Conservation (phyloP, 2,113 vertebrate species). For the Rattus rattus region DNA sequence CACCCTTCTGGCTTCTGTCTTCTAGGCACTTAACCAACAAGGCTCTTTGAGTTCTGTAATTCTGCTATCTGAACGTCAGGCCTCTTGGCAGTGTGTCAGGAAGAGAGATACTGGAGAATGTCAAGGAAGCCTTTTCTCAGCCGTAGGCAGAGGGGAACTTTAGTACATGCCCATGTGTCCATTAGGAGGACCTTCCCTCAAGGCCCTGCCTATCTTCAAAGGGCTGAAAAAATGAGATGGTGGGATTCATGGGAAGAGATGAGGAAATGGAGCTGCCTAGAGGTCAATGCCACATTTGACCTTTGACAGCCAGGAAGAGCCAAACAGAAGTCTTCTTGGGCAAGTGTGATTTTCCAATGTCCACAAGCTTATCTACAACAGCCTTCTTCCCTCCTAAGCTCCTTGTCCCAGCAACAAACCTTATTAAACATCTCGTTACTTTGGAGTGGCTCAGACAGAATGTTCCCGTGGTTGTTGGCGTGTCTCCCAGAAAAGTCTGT, state of each 20-base stretch:
- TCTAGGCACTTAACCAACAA: not conserved
- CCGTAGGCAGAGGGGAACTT: not conserved
- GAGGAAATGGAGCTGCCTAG: conserved; percentile 12
- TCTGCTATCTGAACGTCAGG: not conserved
- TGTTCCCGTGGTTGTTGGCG: conserved; percentile 55
- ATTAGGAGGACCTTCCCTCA: not conserved
- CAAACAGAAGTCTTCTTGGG: not conserved
- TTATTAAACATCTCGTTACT: conserved; percentile 47
- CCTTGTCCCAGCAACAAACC: conserved; percentile 22
- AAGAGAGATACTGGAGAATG: not conserved
- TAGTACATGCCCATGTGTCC: not conserved
- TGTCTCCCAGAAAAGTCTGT: conserved; percentile 62
- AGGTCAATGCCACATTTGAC: not conserved
- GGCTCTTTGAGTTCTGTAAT: not conserved
- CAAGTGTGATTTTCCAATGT: not conserved
- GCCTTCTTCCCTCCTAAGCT: not conserved
- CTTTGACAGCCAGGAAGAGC: not conserved
- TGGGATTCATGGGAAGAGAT: not conserved
- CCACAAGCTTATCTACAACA: not conserved
- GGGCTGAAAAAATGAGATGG: not conserved
- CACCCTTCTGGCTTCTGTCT: not conserved
- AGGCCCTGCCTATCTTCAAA: not conserved
- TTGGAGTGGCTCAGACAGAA: conserved; percentile 58
- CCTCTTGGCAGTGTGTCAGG: not conserved
- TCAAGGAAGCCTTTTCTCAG: not conserved